A percentile compares a stretch with the other conserved stretches of the same genome.
phyloP scores from a whole-genome alignment of 2,888 invertebrate genomes.

The Osmoderma eremita region DNA sequence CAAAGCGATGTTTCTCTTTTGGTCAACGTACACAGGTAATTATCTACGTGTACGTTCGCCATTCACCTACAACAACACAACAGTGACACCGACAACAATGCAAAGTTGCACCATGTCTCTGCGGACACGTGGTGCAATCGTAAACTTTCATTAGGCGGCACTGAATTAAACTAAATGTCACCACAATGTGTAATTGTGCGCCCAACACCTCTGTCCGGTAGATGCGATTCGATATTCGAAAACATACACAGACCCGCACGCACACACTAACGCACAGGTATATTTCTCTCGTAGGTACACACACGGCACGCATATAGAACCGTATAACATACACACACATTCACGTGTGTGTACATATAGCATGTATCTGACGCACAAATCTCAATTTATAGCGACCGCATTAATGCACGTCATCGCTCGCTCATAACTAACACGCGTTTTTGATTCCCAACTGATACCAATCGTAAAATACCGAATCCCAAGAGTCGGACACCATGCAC shows the following conservation, averaged over 20 bases:
- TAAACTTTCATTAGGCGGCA: conserved; percentile 64
- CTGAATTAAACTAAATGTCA: conserved; percentile 64
- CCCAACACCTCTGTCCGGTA: conserved; percentile 58
- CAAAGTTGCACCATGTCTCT: conserved; percentile 34
- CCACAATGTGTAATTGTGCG: conserved; percentile 63
- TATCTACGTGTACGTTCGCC: conserved; percentile 5
- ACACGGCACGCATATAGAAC: conserved; percentile 2
- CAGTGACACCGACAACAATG: conserved; percentile 28
- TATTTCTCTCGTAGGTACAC: conserved; percentile 45
- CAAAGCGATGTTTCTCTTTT: conserved; percentile 14
- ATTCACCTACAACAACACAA: conserved; percentile 25
- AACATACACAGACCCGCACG: conserved; percentile 40
- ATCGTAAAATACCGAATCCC: conserved; percentile 44
- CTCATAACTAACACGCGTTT: conserved; percentile 59
- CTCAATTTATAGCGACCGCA: conserved; percentile 62
- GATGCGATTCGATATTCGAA: conserved; percentile 62
- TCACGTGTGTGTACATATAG: conserved; percentile 25
- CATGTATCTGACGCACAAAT: conserved; percentile 61
- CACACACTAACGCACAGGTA: neutral
- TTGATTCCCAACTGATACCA: conserved; percentile 45
- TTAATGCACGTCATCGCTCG: conserved; percentile 61
- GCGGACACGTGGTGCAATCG: conserved; percentile 58
- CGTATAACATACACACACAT: conserved; percentile 5
- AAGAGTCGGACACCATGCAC: conserved; percentile 40
- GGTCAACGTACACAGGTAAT: neutral